A percentile compares a stretch with the other conserved stretches of the same genome.
These are phyloP conservation scores for Polydrusus pterygomalis DNA, from an alignment of 2,888 invertebrate genomes.

Conservation along the genomic window DNA sequence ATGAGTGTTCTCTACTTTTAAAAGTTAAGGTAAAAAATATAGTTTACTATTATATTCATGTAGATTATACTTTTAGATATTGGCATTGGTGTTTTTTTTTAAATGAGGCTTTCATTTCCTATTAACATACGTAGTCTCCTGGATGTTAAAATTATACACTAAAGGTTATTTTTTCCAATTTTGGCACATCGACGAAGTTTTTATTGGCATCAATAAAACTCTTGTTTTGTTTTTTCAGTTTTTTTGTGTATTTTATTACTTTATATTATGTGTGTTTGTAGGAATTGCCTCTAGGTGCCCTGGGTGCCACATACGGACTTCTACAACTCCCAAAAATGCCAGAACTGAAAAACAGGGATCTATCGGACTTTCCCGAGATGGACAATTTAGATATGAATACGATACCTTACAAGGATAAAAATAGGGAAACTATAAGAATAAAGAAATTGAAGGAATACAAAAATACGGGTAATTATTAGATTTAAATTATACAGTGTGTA, in stretches of 20 bases:
- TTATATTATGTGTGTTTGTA: slow-evolving; percentile 61
- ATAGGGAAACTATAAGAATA: slow-evolving; percentile 83
- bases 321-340: slow-evolving; percentile 96
- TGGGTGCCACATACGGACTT: slow-evolving; percentile 93
- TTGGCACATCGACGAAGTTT: too few relatives aligned
- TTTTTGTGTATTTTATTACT: too few relatives aligned
- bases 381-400: slow-evolving; percentile 80
- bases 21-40: slow-evolving; percentile 78
- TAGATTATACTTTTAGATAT: too few relatives aligned
- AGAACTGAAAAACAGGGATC: slow-evolving; percentile 84
- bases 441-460: slow-evolving; percentile 82
- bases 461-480: slow-evolving; percentile 77
- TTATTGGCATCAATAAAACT: too few relatives aligned
- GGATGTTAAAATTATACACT: too few relatives aligned
- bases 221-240: too few relatives aligned
- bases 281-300: slow-evolving; percentile 87
- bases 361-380: slow-evolving; percentile 75
- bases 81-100: too few relatives aligned
- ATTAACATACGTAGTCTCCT: too few relatives aligned
- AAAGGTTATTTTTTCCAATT: too few relatives aligned
- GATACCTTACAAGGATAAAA: slow-evolving; percentile 86
- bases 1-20: slow-evolving; percentile 94
- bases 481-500: too few relatives aligned
- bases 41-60: too few relatives aligned
- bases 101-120: too few relatives aligned